Evolutionary conservation across 2,797 vertebrate species (phyloP).

Genomic region (Trachops cirrhosus): DNA sequence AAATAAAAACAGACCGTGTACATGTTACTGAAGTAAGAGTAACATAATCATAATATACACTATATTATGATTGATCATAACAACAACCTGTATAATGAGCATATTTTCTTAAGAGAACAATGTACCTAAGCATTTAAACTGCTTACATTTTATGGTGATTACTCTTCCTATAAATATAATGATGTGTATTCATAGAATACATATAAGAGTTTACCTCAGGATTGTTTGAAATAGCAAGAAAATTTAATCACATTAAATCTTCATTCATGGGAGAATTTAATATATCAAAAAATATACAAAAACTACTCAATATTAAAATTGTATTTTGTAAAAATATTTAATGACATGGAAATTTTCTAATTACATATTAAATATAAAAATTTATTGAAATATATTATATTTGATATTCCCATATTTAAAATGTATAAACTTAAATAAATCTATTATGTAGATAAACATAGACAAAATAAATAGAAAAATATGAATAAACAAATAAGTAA

Average conservation of each 20-base stretch:
- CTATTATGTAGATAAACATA: not conserved
- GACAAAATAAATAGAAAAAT: not conserved
- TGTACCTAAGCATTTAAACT: not conserved
- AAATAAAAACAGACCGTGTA: not conserved
- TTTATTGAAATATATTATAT: not conserved
- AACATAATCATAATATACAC: too few relatives aligned
- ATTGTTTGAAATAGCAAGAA: not conserved
- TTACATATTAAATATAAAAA: not conserved
- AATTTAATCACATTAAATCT: not conserved
- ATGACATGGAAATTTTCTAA: not conserved
- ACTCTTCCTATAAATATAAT: not conserved
- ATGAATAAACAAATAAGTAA: not conserved
- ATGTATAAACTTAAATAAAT: not conserved
- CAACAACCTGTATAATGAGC: not conserved
- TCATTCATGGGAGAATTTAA: not conserved
- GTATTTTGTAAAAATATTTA: not conserved
- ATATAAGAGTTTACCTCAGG: not conserved
- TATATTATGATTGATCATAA: not conserved
- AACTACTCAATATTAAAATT: not conserved
- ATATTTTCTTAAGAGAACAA: not conserved
- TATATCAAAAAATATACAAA: not conserved
- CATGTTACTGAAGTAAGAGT: not conserved
- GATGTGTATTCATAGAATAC: not conserved
- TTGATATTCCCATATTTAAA: not conserved
- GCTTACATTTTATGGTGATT: not conserved